Evolutionary conservation across 2,797 vertebrate species (phyloP).

Genomic region (Psittacula derbiana): DNA sequence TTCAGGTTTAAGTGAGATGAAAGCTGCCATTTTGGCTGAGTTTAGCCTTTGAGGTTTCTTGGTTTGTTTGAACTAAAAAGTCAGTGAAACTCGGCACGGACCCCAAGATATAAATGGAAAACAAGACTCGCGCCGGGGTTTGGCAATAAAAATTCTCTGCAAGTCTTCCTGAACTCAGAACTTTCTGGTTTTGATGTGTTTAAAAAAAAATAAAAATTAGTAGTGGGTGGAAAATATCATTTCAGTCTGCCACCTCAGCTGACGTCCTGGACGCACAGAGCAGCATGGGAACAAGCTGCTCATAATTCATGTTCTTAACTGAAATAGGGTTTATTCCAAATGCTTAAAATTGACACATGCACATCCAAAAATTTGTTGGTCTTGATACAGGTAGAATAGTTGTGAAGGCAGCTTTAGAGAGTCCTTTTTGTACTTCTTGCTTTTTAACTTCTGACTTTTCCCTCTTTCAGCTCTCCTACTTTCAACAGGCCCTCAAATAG

Average conservation of each 20-base stretch:
- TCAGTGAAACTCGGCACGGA: not conserved
- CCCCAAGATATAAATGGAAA: conserved; percentile 43
- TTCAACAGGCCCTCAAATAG: not conserved
- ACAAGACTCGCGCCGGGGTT: not conserved
- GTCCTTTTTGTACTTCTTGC: not conserved
- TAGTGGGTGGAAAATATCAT: not conserved
- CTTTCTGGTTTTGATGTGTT: not conserved
- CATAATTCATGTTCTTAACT: not conserved
- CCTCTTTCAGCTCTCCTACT: not conserved
- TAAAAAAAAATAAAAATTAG: not conserved
- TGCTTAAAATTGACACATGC: not conserved
- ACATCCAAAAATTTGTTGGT: not conserved
- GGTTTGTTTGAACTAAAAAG: conserved; percentile 56
- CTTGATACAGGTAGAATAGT: not conserved
- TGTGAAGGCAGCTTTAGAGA: not conserved
- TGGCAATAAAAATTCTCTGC: not conserved
- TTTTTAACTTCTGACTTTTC: not conserved
- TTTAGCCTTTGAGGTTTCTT: conserved; percentile 55
- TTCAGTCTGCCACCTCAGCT: not conserved
- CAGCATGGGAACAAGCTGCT: not conserved
- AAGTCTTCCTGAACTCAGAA: not conserved
- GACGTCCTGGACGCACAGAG: not conserved
- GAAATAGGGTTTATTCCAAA: not conserved
- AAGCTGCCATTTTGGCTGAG: conserved; percentile 38
- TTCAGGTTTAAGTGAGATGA: conserved; percentile 49